phyloP scores from a whole-genome alignment of 2,888 invertebrate genomes.

The Spatulosminthurus flaviceps region DNA sequence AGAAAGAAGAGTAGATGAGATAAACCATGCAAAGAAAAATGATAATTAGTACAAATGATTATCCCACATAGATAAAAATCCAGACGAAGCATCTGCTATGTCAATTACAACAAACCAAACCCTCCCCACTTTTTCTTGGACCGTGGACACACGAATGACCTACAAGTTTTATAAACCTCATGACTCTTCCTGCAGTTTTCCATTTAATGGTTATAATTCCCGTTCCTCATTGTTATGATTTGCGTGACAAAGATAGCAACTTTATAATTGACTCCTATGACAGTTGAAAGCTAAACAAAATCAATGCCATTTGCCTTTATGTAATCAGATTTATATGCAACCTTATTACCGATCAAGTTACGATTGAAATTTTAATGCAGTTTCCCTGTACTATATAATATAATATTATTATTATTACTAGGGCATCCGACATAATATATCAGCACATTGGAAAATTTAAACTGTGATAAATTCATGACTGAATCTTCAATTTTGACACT shows the following conservation, averaged over 20 bases:
- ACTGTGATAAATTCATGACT: too few relatives aligned
- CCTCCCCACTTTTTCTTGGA: not conserved
- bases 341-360: not conserved
- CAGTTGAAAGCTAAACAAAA: conserved; percentile 8
- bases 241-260: conserved; percentile 2
- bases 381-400: not conserved
- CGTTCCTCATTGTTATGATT: not conserved
- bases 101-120: too few relatives aligned
- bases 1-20: not conserved
- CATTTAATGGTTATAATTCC: not conserved
- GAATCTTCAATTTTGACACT: not conserved
- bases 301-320: not conserved
- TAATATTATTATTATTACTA: too few relatives aligned
- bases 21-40: too few relatives aligned
- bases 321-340: conserved; percentile 13
- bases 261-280: conserved; percentile 2
- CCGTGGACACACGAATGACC: conserved; percentile 3
- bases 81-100: too few relatives aligned
- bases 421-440: too few relatives aligned
- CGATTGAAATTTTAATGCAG: not conserved
- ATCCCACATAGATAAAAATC: too few relatives aligned
- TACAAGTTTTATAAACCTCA: not conserved
- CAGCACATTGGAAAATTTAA: too few relatives aligned
- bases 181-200: not conserved
- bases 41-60: too few relatives aligned